A percentile compares a stretch with the other conserved stretches of the same genome.
Conservation (phyloP, 2,113 vertebrate genomes). For the Triplophysa dalaica region DNA sequence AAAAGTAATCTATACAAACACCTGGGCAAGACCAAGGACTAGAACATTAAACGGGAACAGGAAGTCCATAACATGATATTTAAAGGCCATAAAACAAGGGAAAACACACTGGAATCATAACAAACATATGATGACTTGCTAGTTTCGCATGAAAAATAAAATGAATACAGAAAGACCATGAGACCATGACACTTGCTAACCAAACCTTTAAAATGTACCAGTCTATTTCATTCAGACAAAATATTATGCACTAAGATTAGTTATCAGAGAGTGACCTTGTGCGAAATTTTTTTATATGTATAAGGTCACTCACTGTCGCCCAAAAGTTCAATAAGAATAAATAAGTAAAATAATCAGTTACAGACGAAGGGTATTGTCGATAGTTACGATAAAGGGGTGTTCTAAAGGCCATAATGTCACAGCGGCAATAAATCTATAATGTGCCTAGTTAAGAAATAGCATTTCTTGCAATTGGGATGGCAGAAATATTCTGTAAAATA, state of each 20-base stretch:
- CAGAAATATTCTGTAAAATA: too few species aligned
- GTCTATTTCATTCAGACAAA: neutral
- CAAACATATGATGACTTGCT: too few species aligned
- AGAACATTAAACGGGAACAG: too few species aligned
- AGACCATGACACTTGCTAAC: neutral
- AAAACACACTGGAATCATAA: too few species aligned
- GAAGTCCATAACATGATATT: too few species aligned
- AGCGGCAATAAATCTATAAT: neutral
- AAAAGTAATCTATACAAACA: too few species aligned
- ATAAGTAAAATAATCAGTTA: neutral
- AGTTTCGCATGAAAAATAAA: too few species aligned
- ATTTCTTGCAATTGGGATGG: too few species aligned
- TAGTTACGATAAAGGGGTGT: neutral
- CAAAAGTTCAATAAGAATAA: neutral
- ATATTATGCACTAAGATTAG: neutral
- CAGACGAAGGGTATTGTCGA: neutral
- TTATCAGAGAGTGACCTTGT: neutral
- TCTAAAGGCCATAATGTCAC: constrained; percentile 1
- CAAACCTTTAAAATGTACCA: neutral
- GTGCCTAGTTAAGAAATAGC: neutral
- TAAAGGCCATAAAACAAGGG: too few species aligned
- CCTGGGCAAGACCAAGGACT: too few species aligned
- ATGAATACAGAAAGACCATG: neutral
- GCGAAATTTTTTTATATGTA: neutral
- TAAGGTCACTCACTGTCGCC: constrained; percentile 8